These are phyloP conservation scores for Lasioglossum villosulum DNA, from an alignment of 2,888 invertebrate species.

Conservation along the genomic window DNA sequence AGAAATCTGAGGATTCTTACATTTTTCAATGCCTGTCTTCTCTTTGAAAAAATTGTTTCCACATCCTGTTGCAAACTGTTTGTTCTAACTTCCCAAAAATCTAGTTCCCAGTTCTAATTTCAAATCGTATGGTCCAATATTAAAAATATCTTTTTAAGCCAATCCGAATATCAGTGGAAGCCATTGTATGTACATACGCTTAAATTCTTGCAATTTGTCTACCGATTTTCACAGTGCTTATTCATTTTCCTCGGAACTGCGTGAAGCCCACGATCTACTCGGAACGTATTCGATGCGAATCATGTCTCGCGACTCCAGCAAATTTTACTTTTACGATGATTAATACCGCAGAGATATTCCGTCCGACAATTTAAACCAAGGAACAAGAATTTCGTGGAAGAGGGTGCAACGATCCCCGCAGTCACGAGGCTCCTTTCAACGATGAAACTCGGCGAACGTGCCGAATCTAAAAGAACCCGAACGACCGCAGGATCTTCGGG, in stretches of 20 bases:
- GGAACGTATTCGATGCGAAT: not conserved
- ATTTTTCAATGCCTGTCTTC: too few relatives aligned
- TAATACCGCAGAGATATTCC: not conserved
- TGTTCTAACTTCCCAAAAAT: too few relatives aligned
- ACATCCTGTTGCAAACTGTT: too few relatives aligned
- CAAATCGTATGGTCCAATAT: too few relatives aligned
- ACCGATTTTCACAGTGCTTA: too few relatives aligned
- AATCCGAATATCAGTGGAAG: too few relatives aligned
- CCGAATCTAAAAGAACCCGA: conserved; percentile 2
- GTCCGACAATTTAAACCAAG: not conserved
- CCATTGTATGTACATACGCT: too few relatives aligned
- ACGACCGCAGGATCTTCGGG: conserved; percentile 1
- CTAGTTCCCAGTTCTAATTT: too few relatives aligned
- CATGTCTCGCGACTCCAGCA: not conserved
- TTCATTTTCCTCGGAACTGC: not conserved
- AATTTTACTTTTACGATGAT: not conserved
- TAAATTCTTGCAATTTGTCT: too few relatives aligned
- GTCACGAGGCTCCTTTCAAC: conserved; percentile 12
- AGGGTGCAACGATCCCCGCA: not conserved
- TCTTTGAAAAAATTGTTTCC: too few relatives aligned
- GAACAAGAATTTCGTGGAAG: not conserved
- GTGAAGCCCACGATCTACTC: not conserved
- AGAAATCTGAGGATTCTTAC: too few relatives aligned
- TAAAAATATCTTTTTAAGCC: too few relatives aligned
- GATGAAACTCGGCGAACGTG: conserved; percentile 14